Evolutionary conservation across 2,797 vertebrate genomes (phyloP).

Genomic region (Lindbergichthys nudifrons): DNA sequence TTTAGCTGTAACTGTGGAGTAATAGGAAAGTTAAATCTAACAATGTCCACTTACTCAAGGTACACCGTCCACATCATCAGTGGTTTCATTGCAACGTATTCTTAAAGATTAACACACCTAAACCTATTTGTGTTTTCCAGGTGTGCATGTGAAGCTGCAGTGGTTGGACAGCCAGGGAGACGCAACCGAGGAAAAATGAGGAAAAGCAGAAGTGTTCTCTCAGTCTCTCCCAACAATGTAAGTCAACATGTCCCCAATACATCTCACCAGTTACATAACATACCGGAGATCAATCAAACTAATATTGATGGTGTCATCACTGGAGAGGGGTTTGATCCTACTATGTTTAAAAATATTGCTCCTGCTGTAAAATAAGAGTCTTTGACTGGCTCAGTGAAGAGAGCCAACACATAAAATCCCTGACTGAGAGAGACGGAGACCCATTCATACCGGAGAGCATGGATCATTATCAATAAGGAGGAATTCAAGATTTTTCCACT

Average conservation of each 20-base stretch:
- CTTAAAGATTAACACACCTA: background rate
- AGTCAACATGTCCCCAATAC: slow-evolving; percentile 56
- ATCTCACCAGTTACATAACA: slow-evolving; percentile 4
- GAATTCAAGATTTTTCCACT: background rate
- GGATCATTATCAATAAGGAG: background rate
- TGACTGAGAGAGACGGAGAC: background rate
- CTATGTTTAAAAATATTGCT: background rate
- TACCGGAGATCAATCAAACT: background rate
- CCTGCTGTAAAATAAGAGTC: background rate
- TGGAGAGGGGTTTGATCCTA: background rate
- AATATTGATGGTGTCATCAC: slow-evolving; percentile 8
- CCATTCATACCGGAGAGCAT: background rate
- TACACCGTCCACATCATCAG: background rate
- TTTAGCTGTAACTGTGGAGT: too few species aligned
- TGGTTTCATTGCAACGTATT: background rate
- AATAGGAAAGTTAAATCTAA: too few species aligned
- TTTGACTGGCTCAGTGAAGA: background rate
- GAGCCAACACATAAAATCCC: background rate
- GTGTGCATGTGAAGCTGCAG: slow-evolving; percentile 66
- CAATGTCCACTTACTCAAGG: background rate
- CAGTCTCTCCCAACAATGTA: slow-evolving; percentile 93
- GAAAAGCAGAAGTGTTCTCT: slow-evolving; percentile 97
- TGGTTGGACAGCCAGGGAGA: slow-evolving; percentile 50
- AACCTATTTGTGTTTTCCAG: slow-evolving; percentile 65
- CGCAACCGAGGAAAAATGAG: slow-evolving; percentile 87